Evolutionary conservation across 2,797 vertebrate species (phyloP).

Genomic region (Pangasius krempfi): DNA sequence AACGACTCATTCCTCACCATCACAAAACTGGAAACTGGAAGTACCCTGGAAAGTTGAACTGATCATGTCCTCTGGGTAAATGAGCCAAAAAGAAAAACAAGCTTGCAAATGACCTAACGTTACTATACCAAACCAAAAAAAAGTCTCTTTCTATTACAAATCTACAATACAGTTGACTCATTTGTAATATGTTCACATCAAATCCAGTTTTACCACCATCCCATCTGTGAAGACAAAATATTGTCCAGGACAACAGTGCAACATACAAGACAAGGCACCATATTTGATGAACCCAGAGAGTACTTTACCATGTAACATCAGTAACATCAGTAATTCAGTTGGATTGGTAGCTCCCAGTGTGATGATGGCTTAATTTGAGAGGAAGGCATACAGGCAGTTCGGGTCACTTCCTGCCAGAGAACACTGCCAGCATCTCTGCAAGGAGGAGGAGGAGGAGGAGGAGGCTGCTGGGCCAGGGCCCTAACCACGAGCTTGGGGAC

Average conservation of each 20-base stretch:
- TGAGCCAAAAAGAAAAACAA: background rate
- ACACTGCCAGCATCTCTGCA: constrained; percentile 64
- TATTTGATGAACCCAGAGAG: background rate
- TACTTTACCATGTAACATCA: background rate
- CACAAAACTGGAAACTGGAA: background rate
- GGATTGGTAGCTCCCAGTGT: constrained; percentile 23
- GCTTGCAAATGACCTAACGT: background rate
- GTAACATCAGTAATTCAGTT: background rate
- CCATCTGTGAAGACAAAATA: background rate
- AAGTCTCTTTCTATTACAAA: background rate
- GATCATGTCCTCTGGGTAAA: background rate
- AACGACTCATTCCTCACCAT: background rate
- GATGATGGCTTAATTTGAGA: constrained; percentile 48
- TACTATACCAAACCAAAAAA: background rate
- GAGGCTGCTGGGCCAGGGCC: constrained; percentile 64
- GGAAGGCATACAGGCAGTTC: constrained; percentile 30
- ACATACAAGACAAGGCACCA: background rate
- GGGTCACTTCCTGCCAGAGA: constrained; percentile 50
- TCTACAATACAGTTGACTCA: background rate
- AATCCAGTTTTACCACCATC: background rate
- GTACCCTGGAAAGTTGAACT: background rate
- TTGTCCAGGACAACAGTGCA: background rate
- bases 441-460: constrained; percentile 28
- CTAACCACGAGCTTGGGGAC: constrained; percentile 70
- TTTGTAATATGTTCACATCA: background rate